A percentile compares a stretch with the other conserved stretches of the same genome.
Conservation (phyloP, 2,797 vertebrate species). For the Cephalopachus bancanus region DNA sequence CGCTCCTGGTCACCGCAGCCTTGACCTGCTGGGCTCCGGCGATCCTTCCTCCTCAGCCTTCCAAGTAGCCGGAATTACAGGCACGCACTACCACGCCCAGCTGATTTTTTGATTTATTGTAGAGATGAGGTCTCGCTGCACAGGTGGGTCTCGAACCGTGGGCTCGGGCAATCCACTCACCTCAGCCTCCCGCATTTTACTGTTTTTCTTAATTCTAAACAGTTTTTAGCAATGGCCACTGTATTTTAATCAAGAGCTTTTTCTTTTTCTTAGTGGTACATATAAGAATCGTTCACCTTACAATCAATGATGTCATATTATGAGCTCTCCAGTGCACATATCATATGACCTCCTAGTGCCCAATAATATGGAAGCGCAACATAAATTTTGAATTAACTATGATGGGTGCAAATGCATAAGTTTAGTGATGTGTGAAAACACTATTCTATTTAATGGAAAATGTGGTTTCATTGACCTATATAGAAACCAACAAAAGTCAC, state of each 20-base stretch:
- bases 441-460: background rate
- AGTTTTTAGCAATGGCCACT: background rate
- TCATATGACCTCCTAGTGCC: background rate
- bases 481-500: constrained; percentile 5
- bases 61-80: too few species aligned
- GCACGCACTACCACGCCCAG: too few species aligned
- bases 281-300: background rate
- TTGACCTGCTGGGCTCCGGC: too few species aligned
- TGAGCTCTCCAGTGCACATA: background rate
- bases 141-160: too few species aligned
- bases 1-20: too few species aligned
- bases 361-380: background rate
- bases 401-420: background rate
- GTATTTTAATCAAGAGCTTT: background rate
- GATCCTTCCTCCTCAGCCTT: too few species aligned
- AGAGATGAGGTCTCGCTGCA: too few species aligned
- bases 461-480: background rate
- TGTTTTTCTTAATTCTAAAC: background rate
- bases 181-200: background rate
- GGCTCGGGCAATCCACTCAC: too few species aligned
- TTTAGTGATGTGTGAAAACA: background rate
- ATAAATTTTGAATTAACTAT: background rate
- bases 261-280: background rate
- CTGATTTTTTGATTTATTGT: too few species aligned
- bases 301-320: background rate